A percentile compares a stretch with the other conserved stretches of the same genome.
phyloP scores from a whole-genome alignment of 2,113 vertebrate genomes.

The Podocnemis expansa region DNA sequence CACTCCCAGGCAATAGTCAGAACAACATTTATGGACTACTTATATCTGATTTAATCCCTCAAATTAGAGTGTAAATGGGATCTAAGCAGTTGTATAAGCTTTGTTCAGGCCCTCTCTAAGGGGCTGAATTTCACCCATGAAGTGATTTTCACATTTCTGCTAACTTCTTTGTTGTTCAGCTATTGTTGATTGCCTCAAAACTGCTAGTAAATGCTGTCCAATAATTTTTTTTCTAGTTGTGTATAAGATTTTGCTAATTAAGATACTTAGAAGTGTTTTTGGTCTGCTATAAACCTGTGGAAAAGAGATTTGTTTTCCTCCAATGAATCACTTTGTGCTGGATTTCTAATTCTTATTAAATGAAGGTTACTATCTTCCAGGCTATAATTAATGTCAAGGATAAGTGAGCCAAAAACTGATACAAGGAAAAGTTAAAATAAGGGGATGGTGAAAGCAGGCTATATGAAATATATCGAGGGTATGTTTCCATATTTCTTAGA shows the following conservation, averaged over 20 bases:
- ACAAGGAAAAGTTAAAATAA: not conserved
- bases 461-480: not conserved
- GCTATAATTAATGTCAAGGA: not conserved
- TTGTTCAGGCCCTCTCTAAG: not conserved
- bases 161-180: not conserved
- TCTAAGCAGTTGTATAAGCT: not conserved
- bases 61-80: not conserved
- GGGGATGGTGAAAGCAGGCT: not conserved
- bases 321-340: not conserved
- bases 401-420: not conserved
- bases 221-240: not conserved
- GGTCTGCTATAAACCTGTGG: not conserved
- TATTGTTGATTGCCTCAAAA: not conserved
- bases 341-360: not conserved
- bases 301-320: not conserved
- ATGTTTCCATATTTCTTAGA: not conserved
- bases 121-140: not conserved
- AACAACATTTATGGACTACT: not conserved
- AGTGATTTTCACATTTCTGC: not conserved
- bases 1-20: not conserved
- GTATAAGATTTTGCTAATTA: not conserved
- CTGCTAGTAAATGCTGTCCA: not conserved
- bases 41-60: not conserved
- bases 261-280: not conserved
- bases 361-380: not conserved